Evolutionary conservation across 2,797 vertebrate genomes (phyloP).

Genomic region (Phrynocephalus guinanensis): DNA sequence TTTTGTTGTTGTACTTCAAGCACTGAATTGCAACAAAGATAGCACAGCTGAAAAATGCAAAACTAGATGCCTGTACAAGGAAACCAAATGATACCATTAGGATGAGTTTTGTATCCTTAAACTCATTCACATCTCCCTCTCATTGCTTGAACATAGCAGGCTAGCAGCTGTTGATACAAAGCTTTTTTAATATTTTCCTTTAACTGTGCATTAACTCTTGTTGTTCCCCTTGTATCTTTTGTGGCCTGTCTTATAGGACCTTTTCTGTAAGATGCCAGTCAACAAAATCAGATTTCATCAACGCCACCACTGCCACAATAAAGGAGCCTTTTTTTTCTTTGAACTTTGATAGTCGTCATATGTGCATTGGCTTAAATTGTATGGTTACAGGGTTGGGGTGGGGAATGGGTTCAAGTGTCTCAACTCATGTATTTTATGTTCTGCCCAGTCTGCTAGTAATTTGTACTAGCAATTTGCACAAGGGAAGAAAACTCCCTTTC

Average conservation of each 20-base stretch:
- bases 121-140: conserved; percentile 1
- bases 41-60: neutral
- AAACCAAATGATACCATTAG: conserved; percentile 8
- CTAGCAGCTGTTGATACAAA: neutral
- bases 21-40: neutral
- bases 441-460: neutral
- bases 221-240: neutral
- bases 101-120: neutral
- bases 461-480: neutral
- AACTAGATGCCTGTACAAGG: neutral
- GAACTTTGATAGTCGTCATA: neutral
- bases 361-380: neutral
- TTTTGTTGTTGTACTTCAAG: neutral
- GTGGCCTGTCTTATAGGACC: neutral
- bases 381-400: neutral
- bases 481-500: neutral
- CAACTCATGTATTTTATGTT: neutral
- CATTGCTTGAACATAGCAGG: neutral
- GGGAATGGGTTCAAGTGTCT: neutral
- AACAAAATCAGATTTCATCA: neutral
- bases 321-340: neutral
- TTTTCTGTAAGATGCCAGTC: neutral
- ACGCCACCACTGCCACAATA: neutral
- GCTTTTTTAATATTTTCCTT: neutral
- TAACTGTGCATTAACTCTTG: neutral